Conservation (phyloP, 2,888 invertebrate genomes). For the Athrips mouffetella region DNA sequence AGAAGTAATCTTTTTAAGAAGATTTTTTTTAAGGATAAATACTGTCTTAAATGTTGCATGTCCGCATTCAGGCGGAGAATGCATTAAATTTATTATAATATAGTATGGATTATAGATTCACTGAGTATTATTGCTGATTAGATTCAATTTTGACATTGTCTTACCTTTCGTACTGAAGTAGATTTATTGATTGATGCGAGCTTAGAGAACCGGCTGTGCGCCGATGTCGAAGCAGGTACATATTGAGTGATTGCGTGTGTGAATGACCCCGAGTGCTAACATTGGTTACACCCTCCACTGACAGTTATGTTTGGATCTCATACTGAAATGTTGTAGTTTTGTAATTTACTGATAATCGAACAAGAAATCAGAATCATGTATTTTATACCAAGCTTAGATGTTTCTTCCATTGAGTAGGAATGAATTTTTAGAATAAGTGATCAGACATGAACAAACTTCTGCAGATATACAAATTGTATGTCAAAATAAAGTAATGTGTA, state of each 20-base stretch:
- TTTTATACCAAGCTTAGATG: conserved; percentile 68
- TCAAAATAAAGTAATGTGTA: conserved; percentile 71
- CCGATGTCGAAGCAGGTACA: conserved; percentile 23
- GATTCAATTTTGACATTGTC: conserved; percentile 64
- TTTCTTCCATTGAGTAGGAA: conserved; percentile 71
- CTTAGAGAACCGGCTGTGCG: conserved; percentile 23
- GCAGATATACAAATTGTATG: conserved; percentile 70
- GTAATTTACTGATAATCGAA: conserved; percentile 62
- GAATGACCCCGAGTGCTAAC: conserved; percentile 25
- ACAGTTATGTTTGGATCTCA: conserved; percentile 67
- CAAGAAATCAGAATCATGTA: conserved; percentile 72
- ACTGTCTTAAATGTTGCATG: conserved; percentile 57
- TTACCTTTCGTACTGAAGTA: conserved; percentile 60
- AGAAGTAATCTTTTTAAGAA: conserved; percentile 72
- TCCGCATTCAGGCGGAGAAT: conserved; percentile 50
- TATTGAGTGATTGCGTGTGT: conserved; percentile 33
- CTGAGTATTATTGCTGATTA: conserved; percentile 76
- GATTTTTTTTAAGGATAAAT: conserved; percentile 66
- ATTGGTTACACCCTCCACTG: conserved; percentile 44
- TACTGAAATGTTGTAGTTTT: conserved; percentile 70
- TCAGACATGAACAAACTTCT: conserved; percentile 73
- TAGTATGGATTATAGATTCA: conserved; percentile 75
- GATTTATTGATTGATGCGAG: conserved; percentile 56
- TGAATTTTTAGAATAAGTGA: conserved; percentile 67
- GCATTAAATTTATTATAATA: conserved; percentile 69